A percentile compares a stretch with the other conserved stretches of the same genome.
Conservation (phyloP, 2,113 vertebrate genomes). For the Aptenodytes forsteri region DNA sequence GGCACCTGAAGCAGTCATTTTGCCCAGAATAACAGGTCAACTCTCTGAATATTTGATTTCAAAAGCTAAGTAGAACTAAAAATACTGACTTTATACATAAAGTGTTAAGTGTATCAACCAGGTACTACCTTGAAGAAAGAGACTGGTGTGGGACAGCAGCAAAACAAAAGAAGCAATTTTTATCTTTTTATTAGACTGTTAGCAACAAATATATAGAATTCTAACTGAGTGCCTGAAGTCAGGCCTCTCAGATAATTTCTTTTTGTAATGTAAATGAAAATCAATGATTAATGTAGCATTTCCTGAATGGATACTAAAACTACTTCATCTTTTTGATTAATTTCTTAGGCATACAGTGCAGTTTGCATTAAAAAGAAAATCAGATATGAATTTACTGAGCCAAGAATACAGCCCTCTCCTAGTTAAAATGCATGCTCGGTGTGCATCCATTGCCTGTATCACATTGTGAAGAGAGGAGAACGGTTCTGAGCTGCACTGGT, state of each 20-base stretch:
- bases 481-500: not conserved
- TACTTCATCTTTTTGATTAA: slow-evolving; percentile 12
- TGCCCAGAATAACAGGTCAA: not conserved
- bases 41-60: not conserved
- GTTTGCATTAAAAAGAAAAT: not conserved
- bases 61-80: not conserved
- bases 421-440: not conserved
- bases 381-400: not conserved
- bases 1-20: not conserved
- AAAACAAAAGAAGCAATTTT: not conserved
- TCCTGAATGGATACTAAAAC: not conserved
- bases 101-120: not conserved
- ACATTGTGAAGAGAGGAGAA: not conserved
- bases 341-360: not conserved
- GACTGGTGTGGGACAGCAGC: not conserved
- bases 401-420: not conserved
- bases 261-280: slow-evolving; percentile 25
- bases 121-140: not conserved
- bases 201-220: not conserved
- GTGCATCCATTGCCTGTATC: not conserved
- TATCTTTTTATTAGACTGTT: not conserved
- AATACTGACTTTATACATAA: not conserved
- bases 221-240: not conserved
- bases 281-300: not conserved
- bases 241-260: not conserved